Base-by-base conservation (phyloP, 2,888 invertebrate species). In the Tortricodes alternella region DNA sequence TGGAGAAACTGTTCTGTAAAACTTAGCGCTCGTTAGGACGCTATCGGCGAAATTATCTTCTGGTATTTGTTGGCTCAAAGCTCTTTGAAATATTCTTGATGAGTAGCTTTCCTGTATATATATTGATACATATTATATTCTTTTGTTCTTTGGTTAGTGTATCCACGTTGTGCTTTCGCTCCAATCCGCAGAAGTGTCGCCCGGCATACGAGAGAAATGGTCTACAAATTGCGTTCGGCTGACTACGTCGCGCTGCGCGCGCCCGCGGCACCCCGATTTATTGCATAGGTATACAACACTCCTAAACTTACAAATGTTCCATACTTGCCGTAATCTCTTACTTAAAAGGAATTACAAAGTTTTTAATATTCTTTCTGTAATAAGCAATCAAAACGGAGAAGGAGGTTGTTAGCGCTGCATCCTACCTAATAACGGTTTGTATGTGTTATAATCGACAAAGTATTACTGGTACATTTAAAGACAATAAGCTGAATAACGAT, bases 191-290 rank as follows among this genome's bases (percentile, higher is more conserved):
- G 71, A 77, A 77, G 73, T 78, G 82, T 83, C 79, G 72, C 73
- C 67, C 68, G 77, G 74, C 73, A 75, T 76, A 75, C 75, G 72
- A 80, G 82, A 83, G 81, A 82, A 85, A 84, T 81, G 78, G 79
- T 77, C 74, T 78, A 85, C 84, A 85, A 86, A 86, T 85, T 83
- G 80, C 81, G 73, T 78, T 72, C 80, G 79, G 73, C 69, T 74
- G 77, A 74, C 74, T 78, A 74, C 56, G 29, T 49, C 35, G 49
- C 55, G 41, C 48, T 24, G 53, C 34, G 48, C 48, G 15, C 21
- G 56, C 56, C 37, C 56, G 37, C 19, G 50, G 56, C 44, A 13
- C 32, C 49, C 16, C 49, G 49, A 56, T 56, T 56, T 56, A 56
- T 56, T 44, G 50, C 56, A 50, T 56, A 50, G n/a, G n/a, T n/a